phyloP scores from a whole-genome alignment of 2,113 vertebrate genomes.

The Orcinus orca region DNA sequence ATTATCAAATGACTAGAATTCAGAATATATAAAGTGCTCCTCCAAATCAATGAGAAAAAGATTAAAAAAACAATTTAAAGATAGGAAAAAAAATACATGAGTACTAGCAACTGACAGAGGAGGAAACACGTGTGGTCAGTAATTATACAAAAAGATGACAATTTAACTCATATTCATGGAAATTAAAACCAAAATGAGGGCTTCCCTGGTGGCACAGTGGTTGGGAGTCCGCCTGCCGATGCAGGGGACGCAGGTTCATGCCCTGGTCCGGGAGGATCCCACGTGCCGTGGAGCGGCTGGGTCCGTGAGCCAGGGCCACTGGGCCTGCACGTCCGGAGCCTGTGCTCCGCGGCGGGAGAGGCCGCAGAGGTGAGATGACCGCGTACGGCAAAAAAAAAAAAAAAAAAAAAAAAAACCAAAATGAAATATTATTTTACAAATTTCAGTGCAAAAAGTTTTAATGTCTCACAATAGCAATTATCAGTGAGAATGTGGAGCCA shows the following conservation, averaged over 20 bases:
- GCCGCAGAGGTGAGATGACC: fast-evolving
- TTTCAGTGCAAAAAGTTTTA: background rate
- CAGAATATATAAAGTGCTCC: background rate
- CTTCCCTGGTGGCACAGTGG: no score
- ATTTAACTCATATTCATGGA: background rate
- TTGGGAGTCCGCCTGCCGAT: no score
- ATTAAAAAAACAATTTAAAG: background rate
- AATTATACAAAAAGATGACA: background rate
- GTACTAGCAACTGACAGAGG: background rate
- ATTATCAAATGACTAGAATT: background rate
- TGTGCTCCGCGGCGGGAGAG: no score
- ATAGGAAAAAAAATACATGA: background rate
- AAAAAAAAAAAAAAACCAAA: background rate
- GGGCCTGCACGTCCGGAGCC: no score
- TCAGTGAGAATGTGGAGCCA: background rate
- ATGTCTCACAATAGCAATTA: background rate
- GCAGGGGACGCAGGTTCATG: no score
- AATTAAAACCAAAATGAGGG: background rate
- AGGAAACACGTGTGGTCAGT: background rate
- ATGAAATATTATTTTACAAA: background rate
- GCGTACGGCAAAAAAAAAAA: no score
- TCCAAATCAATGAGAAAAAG: background rate
- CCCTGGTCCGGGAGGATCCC: no score
- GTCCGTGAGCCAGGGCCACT: no score
- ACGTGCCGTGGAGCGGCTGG: no score